phyloP scores from a whole-genome alignment of 2,113 vertebrate species.

The Limanda limanda region DNA sequence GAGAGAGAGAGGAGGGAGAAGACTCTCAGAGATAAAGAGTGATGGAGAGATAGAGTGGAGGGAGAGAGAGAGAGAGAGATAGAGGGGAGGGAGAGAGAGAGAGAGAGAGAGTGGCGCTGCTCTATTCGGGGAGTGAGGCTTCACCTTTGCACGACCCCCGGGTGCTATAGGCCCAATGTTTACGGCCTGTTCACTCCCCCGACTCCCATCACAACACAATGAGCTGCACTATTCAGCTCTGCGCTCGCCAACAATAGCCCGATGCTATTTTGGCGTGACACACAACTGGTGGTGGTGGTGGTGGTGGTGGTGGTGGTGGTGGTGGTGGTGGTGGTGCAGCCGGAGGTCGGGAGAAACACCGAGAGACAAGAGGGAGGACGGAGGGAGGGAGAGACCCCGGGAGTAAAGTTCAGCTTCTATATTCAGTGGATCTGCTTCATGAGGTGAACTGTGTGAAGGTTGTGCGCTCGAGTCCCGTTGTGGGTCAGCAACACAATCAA shows the following conservation, averaged over 20 bases:
- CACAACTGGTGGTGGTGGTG: slow-evolving; percentile 73
- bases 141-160: slow-evolving; percentile 82
- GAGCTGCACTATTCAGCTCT: slow-evolving; percentile 76
- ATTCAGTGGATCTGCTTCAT: background rate
- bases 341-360: slow-evolving; percentile 52
- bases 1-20: slow-evolving; percentile 18
- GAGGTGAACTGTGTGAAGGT: background rate
- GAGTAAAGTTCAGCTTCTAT: slow-evolving; percentile 31
- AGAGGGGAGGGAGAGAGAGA: slow-evolving; percentile 23
- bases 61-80: slow-evolving; percentile 20
- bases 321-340: slow-evolving; percentile 69
- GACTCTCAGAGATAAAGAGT: slow-evolving; percentile 29
- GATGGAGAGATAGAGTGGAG: slow-evolving; percentile 35
- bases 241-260: slow-evolving; percentile 74
- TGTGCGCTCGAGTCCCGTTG: slow-evolving; percentile 13
- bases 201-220: slow-evolving; percentile 82
- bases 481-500: background rate
- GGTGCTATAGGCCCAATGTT: slow-evolving; percentile 78
- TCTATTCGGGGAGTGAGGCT: slow-evolving; percentile 70
- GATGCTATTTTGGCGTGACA: slow-evolving; percentile 80
- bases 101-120: slow-evolving; percentile 46
- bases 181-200: slow-evolving; percentile 79
- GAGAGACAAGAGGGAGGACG: slow-evolving; percentile 23
- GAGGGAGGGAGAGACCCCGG: background rate
- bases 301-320: too few relatives aligned